phyloP scores from a whole-genome alignment of 2,113 vertebrate species.

The Pristiophorus japonicus region DNA sequence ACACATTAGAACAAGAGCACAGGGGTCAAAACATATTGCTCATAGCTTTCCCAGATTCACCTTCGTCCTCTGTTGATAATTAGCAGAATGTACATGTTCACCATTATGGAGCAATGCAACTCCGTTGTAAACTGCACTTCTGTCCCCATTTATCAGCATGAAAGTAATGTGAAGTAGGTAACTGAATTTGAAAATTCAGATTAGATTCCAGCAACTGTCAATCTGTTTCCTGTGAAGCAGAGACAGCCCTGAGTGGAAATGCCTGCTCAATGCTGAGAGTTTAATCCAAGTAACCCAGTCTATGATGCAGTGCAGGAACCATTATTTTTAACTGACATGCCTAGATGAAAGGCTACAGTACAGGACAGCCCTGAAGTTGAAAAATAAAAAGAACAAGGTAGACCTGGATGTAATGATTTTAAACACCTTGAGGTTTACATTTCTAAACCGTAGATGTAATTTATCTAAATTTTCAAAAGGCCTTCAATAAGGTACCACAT shows the following conservation, averaged over 20 bases:
- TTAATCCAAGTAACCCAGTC: not conserved
- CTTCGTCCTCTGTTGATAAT: not conserved
- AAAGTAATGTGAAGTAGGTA: not conserved
- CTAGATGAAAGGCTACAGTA: not conserved
- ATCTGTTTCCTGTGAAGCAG: not conserved
- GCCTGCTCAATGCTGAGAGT: not conserved
- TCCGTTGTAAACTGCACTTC: not conserved
- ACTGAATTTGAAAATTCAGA: not conserved
- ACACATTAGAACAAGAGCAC: not conserved
- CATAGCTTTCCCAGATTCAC: not conserved
- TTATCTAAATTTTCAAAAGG: no score
- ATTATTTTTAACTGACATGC: not conserved
- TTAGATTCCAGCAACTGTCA: not conserved
- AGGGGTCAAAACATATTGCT: not conserved
- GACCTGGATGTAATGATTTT: not conserved
- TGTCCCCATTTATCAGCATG: not conserved
- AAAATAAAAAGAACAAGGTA: not conserved
- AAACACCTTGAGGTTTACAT: not conserved
- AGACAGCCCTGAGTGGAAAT: not conserved
- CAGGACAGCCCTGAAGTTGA: not conserved
- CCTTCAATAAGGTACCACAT: no score
- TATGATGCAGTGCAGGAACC: not conserved
- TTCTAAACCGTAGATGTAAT: not conserved
- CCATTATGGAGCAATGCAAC: not conserved
- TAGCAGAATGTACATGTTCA: not conserved